Base-by-base conservation (phyloP, 2,113 vertebrate genomes). In the Chlamydotis undulata region DNA sequence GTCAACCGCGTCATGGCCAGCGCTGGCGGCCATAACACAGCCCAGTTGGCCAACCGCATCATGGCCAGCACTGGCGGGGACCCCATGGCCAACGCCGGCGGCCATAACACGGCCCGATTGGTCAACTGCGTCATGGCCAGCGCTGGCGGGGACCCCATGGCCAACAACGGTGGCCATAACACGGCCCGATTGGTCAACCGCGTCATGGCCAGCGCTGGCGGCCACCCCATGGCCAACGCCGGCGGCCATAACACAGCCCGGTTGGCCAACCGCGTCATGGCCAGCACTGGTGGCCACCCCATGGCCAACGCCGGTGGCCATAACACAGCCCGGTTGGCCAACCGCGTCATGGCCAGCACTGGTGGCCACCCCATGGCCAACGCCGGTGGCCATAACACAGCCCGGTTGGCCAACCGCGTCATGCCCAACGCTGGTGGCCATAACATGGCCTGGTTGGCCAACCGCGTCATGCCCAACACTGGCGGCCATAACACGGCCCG, bases 201-300 rank as follows among this genome's bases (percentile, higher is more conserved):
- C 1, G 0, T 28, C 7, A 5, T 22, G 41, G 7, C 55, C 73
- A 26, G 2, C 1, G 3, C 19, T 4, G 0, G n/a, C 1, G 2
- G 14, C n/a, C 49, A 35, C 23, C 7, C 33, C 47, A 1, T 39
- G 49, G n/a, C 25, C 68, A 55, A 31, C 2, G 5, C 71, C 1
- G 6, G 29, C 4, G 10, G 49, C 29, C 23, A 13, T 8, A 6
- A 0, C 0, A 7, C 24, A n/a, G 2, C 47, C 14, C 0, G 6
- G 14, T 9, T 45, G 53, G 1, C 5, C 31, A 45, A 18, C 18
- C 5, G 12, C 1, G 0, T 28, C 7, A 5, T 22, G 41, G 7
- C 55, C 73, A 26, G 2, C 1, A 2, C 19, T 4, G 0, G n/a
- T 1, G 2, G 14, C 25, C n/a, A 35, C 23, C 7, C 33, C 47